A percentile compares a stretch with the other conserved stretches of the same genome.
phyloP scores from a whole-genome alignment of 2,113 vertebrate species.

The Lasiurus cinereus region DNA sequence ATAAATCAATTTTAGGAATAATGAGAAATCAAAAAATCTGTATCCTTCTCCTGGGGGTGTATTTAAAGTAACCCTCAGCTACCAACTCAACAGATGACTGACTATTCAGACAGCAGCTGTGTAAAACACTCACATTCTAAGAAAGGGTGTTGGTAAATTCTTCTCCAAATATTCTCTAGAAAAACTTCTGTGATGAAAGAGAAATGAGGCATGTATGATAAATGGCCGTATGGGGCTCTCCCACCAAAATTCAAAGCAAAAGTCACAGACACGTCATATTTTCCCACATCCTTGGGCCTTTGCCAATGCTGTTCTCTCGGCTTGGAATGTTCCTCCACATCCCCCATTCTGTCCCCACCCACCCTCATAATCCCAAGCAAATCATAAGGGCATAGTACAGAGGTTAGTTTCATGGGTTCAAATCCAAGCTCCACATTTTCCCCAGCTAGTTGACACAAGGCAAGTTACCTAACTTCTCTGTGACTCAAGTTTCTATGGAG shows the following conservation, averaged over 20 bases:
- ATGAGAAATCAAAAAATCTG: conserved; percentile 12
- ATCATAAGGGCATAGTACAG: background rate
- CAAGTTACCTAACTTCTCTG: conserved; percentile 18
- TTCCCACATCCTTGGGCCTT: conserved; percentile 1
- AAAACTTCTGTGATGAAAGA: background rate
- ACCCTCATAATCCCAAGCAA: background rate
- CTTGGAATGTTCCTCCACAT: background rate
- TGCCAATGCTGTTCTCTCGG: background rate
- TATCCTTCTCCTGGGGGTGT: background rate
- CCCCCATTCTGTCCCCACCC: too few species aligned
- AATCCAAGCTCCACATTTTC: background rate
- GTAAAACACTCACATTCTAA: conserved; percentile 31
- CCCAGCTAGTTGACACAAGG: background rate
- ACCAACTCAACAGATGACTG: background rate
- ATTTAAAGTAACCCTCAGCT: conserved; percentile 53
- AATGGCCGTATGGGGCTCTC: background rate
- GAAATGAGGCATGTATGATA: background rate
- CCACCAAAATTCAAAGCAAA: conserved; percentile 37
- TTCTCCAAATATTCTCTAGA: conserved; percentile 40
- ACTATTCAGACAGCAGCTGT: background rate
- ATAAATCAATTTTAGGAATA: conserved; percentile 62
- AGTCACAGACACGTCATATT: background rate
- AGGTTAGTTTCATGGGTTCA: background rate
- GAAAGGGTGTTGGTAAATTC: conserved; percentile 35
- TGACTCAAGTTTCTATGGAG: background rate